Evolutionary conservation across 2,797 vertebrate genomes (phyloP), one percentile per base, ranked within the genome.

Genomic region (Lepus townsendii): DNA sequence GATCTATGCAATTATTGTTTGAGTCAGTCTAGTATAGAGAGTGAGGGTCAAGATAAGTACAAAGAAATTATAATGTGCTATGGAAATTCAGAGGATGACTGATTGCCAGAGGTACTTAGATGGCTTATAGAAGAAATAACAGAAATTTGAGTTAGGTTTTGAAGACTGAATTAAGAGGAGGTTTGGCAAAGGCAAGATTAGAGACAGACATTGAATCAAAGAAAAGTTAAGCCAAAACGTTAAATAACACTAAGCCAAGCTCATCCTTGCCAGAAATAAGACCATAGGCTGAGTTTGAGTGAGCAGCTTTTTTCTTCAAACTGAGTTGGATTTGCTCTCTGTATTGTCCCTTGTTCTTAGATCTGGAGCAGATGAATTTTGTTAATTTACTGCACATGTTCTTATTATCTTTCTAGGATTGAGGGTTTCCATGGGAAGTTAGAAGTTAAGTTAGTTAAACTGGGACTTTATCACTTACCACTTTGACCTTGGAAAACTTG

Each of bases 381-480:
- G 38, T 83, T 80, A 38, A 68, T 83, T 66, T 75, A 60, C n/a
- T 91, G 8, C 20, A 47, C 26, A 42, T 47, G 24, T 93, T 92
- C 38, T 90, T 94, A 79, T 19, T 84, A 63, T 76, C 35, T 90
- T 88, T 9, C 30, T 83, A 57, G 72, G 30, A 85, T 91, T 94
- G 78, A 96, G 60, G 54, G 9, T 88, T 14, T 90, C 26, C 42
- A 54, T 72, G 50, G 68, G 47, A 89, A 65, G 35, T 72, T 52
- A 69, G 57, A 91, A 94, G 47, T 32, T 83, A 79, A 30, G 14
- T 94, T 92, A 94, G 42, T 47, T 47, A 47, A 96, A 87, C 22
- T 83, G 27, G 72, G 54, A 20, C 13, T 83, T 35, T 13, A 17
- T 26, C 42, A 16, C 42, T 88, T 91, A 63, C 13, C 62, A 78